phyloP scores from a whole-genome alignment of 2,888 invertebrate genomes.

The Amblyteles armatorius region DNA sequence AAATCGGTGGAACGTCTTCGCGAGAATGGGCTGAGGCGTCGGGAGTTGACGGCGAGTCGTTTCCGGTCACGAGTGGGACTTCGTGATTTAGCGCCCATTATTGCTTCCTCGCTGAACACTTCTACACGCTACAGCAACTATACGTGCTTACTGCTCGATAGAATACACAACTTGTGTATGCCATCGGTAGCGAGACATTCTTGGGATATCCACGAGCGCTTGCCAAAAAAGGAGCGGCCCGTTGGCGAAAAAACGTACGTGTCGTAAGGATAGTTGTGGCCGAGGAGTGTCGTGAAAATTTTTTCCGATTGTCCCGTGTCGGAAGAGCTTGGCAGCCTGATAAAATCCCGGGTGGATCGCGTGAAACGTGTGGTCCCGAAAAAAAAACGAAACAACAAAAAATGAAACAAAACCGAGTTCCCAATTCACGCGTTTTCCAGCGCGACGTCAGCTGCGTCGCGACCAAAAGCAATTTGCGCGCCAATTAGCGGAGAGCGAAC shows the following conservation, averaged over 20 bases:
- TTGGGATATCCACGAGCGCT: slow-evolving; percentile 12
- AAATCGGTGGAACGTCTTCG: slow-evolving; percentile 18
- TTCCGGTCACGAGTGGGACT: slow-evolving; percentile 54
- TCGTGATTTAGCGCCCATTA: slow-evolving; percentile 23
- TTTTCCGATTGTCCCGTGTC: not conserved
- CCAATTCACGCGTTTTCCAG: slow-evolving; percentile 40
- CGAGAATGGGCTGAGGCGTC: slow-evolving; percentile 18
- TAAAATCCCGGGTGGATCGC: slow-evolving; percentile 21
- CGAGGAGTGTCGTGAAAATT: slow-evolving; percentile 18
- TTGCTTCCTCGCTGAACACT: slow-evolving; percentile 23
- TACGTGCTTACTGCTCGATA: not conserved
- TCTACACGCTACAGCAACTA: not conserved
- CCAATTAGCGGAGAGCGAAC: slow-evolving; percentile 63
- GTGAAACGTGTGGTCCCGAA: slow-evolving; percentile 21
- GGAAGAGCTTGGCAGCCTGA: slow-evolving; percentile 25
- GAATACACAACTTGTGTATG: not conserved
- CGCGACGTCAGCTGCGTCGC: slow-evolving; percentile 63
- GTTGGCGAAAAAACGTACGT: slow-evolving; percentile 11
- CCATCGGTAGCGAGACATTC: slow-evolving; percentile 11
- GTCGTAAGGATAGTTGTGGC: not conserved
- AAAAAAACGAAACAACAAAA: not conserved
- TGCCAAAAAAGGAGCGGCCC: slow-evolving; percentile 30
- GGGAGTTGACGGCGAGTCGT: slow-evolving; percentile 22
- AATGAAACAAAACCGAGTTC: slow-evolving; percentile 9
- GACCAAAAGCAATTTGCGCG: slow-evolving; percentile 64